Percentiles rank a stretch among this genome's conserved stretches.
Conservation (phyloP, 2,888 invertebrate genomes). For the Amiota mariae region DNA sequence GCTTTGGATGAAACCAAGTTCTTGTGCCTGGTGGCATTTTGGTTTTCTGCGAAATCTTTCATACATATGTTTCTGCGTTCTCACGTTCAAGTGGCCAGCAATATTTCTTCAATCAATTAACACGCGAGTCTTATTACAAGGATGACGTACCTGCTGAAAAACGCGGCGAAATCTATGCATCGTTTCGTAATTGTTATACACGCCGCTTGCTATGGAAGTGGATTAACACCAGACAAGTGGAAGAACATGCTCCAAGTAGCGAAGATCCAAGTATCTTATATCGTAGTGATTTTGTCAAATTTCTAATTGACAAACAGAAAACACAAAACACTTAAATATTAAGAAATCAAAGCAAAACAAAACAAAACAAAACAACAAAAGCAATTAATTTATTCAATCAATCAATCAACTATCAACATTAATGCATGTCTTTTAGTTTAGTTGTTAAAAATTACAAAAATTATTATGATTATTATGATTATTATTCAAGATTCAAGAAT, state of each 20-base stretch:
- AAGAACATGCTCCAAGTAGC: constrained; percentile 54
- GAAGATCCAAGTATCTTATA: constrained; percentile 58
- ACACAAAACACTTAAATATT: constrained; percentile 18
- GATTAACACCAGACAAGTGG: constrained; percentile 70
- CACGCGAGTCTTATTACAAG: constrained; percentile 53
- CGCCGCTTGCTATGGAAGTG: constrained; percentile 71
- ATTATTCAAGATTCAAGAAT: no score
- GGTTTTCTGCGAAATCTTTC: constrained; percentile 67
- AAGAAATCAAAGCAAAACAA: neutral
- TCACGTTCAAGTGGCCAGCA: constrained; percentile 60
- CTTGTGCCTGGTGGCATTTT: constrained; percentile 72
- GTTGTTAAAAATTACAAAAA: neutral
- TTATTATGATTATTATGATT: no score
- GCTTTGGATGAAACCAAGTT: constrained; percentile 66
- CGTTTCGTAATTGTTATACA: constrained; percentile 68
- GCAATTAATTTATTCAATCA: neutral
- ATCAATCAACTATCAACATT: neutral
- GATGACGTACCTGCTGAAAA: constrained; percentile 48
- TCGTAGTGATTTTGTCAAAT: constrained; percentile 61
- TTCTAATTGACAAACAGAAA: constrained; percentile 51
- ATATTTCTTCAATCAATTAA: constrained; percentile 65
- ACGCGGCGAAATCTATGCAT: constrained; percentile 60
- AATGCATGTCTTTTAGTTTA: neutral
- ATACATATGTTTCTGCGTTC: constrained; percentile 57
- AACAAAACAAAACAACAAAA: neutral